Evolutionary conservation across 2,888 invertebrate genomes (phyloP).

Genomic region (Archaeoteleia sp.): DNA sequence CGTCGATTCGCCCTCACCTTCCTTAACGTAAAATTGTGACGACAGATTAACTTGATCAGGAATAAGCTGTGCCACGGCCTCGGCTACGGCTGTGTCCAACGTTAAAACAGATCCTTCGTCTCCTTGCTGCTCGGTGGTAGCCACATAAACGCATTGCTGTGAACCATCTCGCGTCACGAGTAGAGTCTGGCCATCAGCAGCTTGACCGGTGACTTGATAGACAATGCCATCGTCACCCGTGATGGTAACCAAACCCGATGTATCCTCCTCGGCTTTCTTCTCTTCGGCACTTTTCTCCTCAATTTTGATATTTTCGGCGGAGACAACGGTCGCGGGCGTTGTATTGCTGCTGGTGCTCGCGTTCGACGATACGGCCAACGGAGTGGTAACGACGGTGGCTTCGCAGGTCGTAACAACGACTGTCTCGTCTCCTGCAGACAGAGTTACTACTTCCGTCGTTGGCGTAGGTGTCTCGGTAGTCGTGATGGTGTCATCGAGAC

Average conservation of each 20-base stretch:
- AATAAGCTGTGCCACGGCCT: constrained; percentile 78
- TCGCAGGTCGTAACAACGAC: constrained; percentile 32
- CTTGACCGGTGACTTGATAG: constrained; percentile 87
- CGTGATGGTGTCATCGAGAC: constrained; percentile 66
- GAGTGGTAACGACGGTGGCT: constrained; percentile 43
- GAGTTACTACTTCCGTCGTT: constrained; percentile 31
- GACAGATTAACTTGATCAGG: constrained; percentile 75
- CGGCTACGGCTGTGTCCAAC: constrained; percentile 76
- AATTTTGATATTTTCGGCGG: constrained; percentile 66
- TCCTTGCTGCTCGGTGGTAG: constrained; percentile 76
- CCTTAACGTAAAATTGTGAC: constrained; percentile 74
- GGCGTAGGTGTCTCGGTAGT: constrained; percentile 26
- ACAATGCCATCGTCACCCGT: constrained; percentile 90
- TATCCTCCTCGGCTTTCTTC: constrained; percentile 72
- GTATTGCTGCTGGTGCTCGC: constrained; percentile 16
- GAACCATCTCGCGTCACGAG: constrained; percentile 86
- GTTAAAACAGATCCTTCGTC: constrained; percentile 78
- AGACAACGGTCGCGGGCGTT: constrained; percentile 50
- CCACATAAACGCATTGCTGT: constrained; percentile 82
- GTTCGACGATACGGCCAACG: constrained; percentile 49
- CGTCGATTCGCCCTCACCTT: constrained; percentile 66
- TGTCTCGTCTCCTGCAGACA: constrained; percentile 46
- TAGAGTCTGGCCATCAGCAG: constrained; percentile 85
- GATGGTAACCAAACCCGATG: constrained; percentile 83
- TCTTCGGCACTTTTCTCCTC: constrained; percentile 80